Conservation (phyloP, 1,140 invertebrate species). For the Gerris buenoi region DNA sequence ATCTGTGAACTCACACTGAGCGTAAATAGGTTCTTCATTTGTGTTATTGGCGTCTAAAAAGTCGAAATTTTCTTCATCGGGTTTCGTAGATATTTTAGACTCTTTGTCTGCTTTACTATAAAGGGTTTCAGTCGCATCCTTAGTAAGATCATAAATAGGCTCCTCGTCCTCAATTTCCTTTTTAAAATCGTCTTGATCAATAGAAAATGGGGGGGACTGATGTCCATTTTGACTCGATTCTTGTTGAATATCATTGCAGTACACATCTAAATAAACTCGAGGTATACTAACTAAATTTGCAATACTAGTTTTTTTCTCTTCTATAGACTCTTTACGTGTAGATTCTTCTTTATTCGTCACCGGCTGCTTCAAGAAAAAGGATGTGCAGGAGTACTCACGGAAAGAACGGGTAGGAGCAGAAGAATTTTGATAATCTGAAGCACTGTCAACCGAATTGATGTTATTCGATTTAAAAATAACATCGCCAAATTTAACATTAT, state of each 20-base stretch:
- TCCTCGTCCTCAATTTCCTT: background rate
- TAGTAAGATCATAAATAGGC: background rate
- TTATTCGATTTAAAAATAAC: background rate
- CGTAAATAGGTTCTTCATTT: background rate
- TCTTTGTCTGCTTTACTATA: too few relatives aligned
- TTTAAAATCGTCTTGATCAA: background rate
- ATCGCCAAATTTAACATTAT: background rate
- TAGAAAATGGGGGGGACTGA: background rate
- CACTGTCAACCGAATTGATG: too few relatives aligned
- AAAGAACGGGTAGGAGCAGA: background rate
- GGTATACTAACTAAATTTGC: background rate
- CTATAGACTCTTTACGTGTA: background rate
- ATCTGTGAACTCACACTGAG: background rate
- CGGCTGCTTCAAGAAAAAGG: background rate
- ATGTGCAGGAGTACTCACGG: background rate
- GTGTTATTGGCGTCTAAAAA: too few relatives aligned
- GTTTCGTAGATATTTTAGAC: too few relatives aligned
- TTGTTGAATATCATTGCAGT: background rate
- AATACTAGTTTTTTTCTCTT: background rate
- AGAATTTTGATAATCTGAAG: background rate
- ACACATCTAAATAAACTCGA: background rate
- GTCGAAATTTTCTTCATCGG: too few relatives aligned
- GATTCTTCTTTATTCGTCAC: background rate
- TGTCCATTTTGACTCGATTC: background rate
- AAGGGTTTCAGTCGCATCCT: background rate